A percentile compares a stretch with the other conserved stretches of the same genome.
Evolutionary conservation across 2,113 vertebrate species (phyloP).

Genomic region (Gracilinanus agilis): DNA sequence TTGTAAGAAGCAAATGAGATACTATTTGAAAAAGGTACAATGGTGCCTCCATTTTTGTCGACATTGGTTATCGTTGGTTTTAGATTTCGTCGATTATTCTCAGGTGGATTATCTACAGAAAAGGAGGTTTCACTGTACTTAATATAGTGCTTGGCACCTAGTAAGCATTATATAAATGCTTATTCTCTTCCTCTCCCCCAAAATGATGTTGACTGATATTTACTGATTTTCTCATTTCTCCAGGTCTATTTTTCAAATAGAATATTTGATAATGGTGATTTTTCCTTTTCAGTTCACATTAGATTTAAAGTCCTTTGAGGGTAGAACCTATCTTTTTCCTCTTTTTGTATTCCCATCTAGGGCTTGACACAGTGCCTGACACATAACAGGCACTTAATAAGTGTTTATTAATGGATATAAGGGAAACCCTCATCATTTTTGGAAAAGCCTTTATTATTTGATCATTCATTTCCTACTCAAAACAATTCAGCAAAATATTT

Average conservation of each 20-base stretch:
- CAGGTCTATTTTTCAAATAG: conserved; percentile 1
- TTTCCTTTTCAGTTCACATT: conserved; percentile 60
- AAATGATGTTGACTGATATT: not conserved
- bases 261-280: conserved; percentile 7
- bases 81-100: too few relatives aligned
- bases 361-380: not conserved
- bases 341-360: not conserved
- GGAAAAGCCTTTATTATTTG: conserved; percentile 13
- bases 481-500: not conserved
- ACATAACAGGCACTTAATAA: not conserved
- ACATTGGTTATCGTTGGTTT: too few relatives aligned
- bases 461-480: conserved; percentile 36
- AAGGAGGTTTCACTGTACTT: not conserved
- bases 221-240: conserved; percentile 32
- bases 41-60: too few relatives aligned
- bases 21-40: not conserved
- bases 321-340: not conserved
- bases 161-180: not conserved
- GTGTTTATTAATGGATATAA: not conserved
- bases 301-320: conserved; percentile 36
- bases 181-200: not conserved
- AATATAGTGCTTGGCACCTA: not conserved
- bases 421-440: not conserved
- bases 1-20: not conserved
- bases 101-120: too few relatives aligned